Percentiles rank a stretch among this genome's conserved stretches.
phyloP scores from a whole-genome alignment of 2,113 vertebrate genomes.

The Spea bombifrons region DNA sequence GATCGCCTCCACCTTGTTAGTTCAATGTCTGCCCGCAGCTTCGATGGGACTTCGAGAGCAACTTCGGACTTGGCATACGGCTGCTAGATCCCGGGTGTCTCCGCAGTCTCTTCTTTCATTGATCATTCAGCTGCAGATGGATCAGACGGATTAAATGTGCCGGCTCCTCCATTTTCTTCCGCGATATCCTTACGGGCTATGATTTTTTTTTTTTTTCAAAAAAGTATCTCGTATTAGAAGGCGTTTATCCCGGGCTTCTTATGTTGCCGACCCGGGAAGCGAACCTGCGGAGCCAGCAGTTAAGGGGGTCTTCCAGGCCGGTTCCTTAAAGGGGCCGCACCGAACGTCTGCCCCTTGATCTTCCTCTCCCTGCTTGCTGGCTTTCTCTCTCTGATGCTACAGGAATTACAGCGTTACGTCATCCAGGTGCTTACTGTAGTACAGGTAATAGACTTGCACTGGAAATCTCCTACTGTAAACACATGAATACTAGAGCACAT shows the following conservation, averaged over 20 bases:
- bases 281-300: slow-evolving; percentile 5
- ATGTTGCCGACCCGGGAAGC: not conserved
- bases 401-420: slow-evolving; percentile 56
- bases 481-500: slow-evolving; percentile 18
- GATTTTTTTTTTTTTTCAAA: too few relatives aligned
- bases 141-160: not conserved
- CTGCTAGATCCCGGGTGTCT: not conserved
- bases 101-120: not conserved
- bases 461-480: slow-evolving; percentile 21
- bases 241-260: too few relatives aligned
- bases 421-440: slow-evolving; percentile 61
- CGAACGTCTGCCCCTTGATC: slow-evolving; percentile 49
- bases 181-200: not conserved
- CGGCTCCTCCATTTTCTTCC: slow-evolving; percentile 1
- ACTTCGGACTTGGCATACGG: not conserved
- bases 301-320: slow-evolving; percentile 51
- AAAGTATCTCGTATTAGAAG: too few relatives aligned
- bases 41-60: not conserved
- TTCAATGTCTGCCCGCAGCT: not conserved
- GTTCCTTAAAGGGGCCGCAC: slow-evolving; percentile 36
- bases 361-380: slow-evolving; percentile 48
- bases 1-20: too few relatives aligned
- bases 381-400: slow-evolving; percentile 47
- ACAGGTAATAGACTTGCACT: slow-evolving; percentile 48
- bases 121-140: not conserved